Evolutionary conservation across 2,797 vertebrate species (phyloP).

Genomic region (Arnoldichthys spilopterus): DNA sequence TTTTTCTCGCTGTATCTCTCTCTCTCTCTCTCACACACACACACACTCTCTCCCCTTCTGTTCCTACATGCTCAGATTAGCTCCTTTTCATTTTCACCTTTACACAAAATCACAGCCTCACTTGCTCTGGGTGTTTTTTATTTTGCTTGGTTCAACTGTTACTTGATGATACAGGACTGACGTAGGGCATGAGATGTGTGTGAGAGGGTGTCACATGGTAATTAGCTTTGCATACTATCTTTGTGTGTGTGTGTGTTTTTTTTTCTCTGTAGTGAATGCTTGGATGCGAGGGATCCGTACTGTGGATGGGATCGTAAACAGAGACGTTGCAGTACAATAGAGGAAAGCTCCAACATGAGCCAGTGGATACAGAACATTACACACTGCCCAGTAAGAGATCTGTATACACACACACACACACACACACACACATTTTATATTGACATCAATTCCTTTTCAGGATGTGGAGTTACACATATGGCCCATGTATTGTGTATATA

Average conservation of each 20-base stretch:
- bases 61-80: neutral
- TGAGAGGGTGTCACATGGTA: neutral
- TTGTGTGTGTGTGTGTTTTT: constrained; percentile 18
- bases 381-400: constrained; percentile 86
- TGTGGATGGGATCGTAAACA: constrained; percentile 92
- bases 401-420: constrained; percentile 25
- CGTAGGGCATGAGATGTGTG: neutral
- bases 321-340: constrained; percentile 89
- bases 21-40: too few relatives aligned
- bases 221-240: neutral
- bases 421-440: neutral
- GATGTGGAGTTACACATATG: neutral
- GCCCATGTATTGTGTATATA: neutral
- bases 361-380: constrained; percentile 94
- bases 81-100: neutral
- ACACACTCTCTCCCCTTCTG: neutral
- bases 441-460: neutral
- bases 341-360: constrained; percentile 91
- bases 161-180: neutral
- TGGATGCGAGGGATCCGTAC: constrained; percentile 94
- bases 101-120: neutral
- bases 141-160: neutral
- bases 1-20: too few relatives aligned
- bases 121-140: neutral
- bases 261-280: constrained; percentile 77